These are phyloP conservation scores for Mormyrus hasselquistii DNA, from an alignment of 2,797 vertebrate species.

Conservation along the genomic window DNA sequence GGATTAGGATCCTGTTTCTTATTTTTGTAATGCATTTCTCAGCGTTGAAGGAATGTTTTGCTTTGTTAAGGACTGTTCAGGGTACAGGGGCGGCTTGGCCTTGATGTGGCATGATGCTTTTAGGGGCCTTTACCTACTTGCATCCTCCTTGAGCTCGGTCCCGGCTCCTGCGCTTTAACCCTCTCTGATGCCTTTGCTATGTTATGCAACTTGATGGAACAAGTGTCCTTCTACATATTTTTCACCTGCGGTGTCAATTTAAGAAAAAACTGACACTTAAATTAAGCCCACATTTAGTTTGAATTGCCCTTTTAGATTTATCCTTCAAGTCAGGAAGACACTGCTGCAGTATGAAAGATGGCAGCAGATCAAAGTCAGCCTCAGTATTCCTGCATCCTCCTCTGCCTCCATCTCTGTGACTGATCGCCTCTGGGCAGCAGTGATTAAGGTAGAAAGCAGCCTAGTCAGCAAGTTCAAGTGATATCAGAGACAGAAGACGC, in stretches of 20 bases:
- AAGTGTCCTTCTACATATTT: not conserved
- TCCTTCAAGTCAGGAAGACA: not conserved
- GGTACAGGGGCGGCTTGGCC: not conserved
- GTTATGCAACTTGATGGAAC: not conserved
- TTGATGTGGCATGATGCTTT: slow-evolving; percentile 19
- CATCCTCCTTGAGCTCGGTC: not conserved
- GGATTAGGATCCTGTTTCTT: not conserved
- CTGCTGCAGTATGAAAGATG: not conserved
- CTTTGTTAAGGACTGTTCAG: slow-evolving; percentile 17
- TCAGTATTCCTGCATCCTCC: not conserved
- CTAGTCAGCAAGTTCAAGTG: not conserved
- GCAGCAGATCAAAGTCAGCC: not conserved
- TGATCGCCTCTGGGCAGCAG: not conserved
- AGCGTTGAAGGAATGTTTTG: slow-evolving; percentile 12
- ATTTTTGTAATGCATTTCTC: slow-evolving; percentile 8
- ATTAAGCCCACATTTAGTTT: not conserved
- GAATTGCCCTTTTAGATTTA: not conserved
- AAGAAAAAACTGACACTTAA: not conserved
- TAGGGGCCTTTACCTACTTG: not conserved
- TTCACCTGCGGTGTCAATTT: not conserved
- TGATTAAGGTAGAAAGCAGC: not conserved
- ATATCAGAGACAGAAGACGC: not conserved
- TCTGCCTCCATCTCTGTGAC: not conserved
- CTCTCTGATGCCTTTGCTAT: not conserved
- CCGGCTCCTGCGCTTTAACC: not conserved